Percentiles rank a stretch among this genome's conserved stretches.
Conservation (phyloP, 1,140 invertebrate species). For the Zaprionus gabonicus region DNA sequence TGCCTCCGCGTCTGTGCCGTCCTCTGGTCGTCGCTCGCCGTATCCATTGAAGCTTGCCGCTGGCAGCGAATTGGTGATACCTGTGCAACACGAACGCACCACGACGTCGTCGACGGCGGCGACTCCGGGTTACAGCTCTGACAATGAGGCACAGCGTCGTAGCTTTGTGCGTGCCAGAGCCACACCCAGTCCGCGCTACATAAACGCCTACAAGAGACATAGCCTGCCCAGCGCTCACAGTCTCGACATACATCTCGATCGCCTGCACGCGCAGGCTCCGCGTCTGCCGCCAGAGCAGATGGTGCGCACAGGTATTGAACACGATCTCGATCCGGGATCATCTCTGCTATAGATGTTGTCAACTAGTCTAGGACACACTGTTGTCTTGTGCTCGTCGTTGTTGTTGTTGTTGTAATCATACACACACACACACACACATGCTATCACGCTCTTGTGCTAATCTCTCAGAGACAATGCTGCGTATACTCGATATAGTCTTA, state of each 20-base stretch:
- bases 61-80: slow-evolving; percentile 78
- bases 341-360: slow-evolving; percentile 68
- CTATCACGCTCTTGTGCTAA: slow-evolving; percentile 9
- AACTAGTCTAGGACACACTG: slow-evolving; percentile 62
- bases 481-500: slow-evolving; percentile 31
- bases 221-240: slow-evolving; percentile 82
- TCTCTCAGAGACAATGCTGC: slow-evolving; percentile 6
- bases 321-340: slow-evolving; percentile 14
- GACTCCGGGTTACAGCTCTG: slow-evolving; percentile 68
- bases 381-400: slow-evolving; percentile 25
- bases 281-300: slow-evolving; percentile 70
- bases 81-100: slow-evolving; percentile 75
- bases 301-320: slow-evolving; percentile 68
- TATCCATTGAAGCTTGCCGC: slow-evolving; percentile 70
- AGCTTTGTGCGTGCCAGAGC: slow-evolving; percentile 86
- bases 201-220: slow-evolving; percentile 84
- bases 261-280: slow-evolving; percentile 73
- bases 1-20: slow-evolving; percentile 73
- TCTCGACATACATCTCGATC: slow-evolving; percentile 82
- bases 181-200: slow-evolving; percentile 50
- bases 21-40: slow-evolving; percentile 63
- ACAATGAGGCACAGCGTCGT: slow-evolving; percentile 61
- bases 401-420: slow-evolving; percentile 24
- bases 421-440: not conserved
- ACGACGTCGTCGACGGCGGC: not conserved